Evolutionary conservation across 2,113 vertebrate genomes (phyloP).

Genomic region (Oceanodroma tethys): DNA sequence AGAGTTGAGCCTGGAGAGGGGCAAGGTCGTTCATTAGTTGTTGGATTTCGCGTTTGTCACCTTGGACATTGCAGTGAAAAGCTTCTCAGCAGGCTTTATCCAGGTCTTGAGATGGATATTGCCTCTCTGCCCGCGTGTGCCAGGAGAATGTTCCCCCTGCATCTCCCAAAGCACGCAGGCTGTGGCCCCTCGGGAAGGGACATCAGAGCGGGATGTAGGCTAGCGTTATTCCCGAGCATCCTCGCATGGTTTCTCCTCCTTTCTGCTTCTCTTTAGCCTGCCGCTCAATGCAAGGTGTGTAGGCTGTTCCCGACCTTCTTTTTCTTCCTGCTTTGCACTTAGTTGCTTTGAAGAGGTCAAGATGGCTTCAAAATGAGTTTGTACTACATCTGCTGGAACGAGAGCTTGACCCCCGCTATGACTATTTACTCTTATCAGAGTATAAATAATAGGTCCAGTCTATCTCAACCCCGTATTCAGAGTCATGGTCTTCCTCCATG

Average conservation of each 20-base stretch:
- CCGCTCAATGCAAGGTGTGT: neutral
- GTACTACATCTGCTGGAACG: neutral
- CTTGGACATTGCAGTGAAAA: neutral
- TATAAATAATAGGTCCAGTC: neutral
- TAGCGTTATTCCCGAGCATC: rapidly evolving
- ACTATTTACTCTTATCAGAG: rapidly evolving
- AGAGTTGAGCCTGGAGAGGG: neutral
- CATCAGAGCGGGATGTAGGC: rapidly evolving
- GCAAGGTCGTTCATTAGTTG: rapidly evolving
- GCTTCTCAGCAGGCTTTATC: neutral
- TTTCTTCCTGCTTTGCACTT: neutral
- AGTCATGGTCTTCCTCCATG: neutral
- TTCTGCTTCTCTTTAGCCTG: neutral
- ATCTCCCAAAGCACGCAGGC: neutral
- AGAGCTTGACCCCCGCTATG: neutral
- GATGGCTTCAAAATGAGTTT: neutral
- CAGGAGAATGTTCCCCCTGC: neutral
- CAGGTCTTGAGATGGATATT: neutral
- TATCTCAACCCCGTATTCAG: neutral
- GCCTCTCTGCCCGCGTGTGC: neutral
- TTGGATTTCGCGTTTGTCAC: neutral
- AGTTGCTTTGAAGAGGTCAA: neutral
- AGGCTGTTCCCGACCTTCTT: neutral
- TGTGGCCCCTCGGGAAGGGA: rapidly evolving
- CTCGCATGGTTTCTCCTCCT: rapidly evolving